Conservation (phyloP, 2,888 invertebrate species). For the Synergus japonicus region DNA sequence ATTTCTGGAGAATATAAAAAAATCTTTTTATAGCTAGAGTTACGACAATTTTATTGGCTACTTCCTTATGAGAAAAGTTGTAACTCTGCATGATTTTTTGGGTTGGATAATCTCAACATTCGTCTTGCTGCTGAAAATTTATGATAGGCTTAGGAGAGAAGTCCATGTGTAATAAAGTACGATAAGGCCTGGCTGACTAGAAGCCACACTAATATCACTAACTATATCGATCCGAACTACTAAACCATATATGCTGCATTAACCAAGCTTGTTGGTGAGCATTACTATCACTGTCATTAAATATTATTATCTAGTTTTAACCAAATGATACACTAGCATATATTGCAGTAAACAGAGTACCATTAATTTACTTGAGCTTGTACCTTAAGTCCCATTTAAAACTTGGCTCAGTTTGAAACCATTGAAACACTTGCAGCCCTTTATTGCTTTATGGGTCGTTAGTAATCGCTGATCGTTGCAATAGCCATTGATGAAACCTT, state of each 20-base stretch:
- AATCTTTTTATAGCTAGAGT: no score
- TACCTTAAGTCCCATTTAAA: not conserved
- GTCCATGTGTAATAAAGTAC: not conserved
- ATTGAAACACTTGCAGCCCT: not conserved
- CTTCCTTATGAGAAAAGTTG: not conserved
- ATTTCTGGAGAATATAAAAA: not conserved
- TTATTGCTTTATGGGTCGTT: slow-evolving; percentile 2
- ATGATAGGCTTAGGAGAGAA: not conserved
- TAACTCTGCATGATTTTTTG: not conserved
- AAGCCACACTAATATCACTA: not conserved
- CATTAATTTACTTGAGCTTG: not conserved
- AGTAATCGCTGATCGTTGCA: not conserved
- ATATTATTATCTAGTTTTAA: not conserved
- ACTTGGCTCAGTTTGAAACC: not conserved
- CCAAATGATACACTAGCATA: not conserved
- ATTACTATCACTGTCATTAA: slow-evolving; percentile 3
- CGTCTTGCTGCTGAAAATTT: not conserved
- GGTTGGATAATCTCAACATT: not conserved
- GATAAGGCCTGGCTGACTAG: not conserved
- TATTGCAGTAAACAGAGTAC: not conserved
- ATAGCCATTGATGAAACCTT: not conserved
- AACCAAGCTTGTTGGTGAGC: not conserved
- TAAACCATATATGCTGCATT: not conserved
- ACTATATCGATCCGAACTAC: not conserved
- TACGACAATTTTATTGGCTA: no score